phyloP scores from a whole-genome alignment of 2,888 invertebrate genomes.

The Epistrophella euchroma region DNA sequence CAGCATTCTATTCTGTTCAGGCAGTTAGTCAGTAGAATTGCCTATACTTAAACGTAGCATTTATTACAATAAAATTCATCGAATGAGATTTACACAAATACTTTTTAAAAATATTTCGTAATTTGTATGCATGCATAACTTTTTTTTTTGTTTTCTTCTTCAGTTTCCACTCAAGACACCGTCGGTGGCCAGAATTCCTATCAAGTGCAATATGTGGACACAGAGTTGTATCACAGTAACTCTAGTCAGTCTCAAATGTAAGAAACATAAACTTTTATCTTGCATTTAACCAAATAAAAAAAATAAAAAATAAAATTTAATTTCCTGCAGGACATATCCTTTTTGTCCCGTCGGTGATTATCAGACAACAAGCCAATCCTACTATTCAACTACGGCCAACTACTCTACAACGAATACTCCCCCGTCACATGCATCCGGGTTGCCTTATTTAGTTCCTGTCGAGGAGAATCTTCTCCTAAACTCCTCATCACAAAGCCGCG shows the following conservation, averaged over 20 bases:
- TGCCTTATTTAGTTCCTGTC: conserved; percentile 89
- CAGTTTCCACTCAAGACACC: conserved; percentile 83
- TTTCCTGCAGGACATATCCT: conserved; percentile 87
- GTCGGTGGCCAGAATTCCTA: conserved; percentile 83
- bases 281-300: neutral
- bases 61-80: too few relatives aligned
- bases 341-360: conserved; percentile 90
- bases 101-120: too few relatives aligned
- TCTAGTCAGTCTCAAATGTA: conserved; percentile 86
- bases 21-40: too few relatives aligned
- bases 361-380: conserved; percentile 85
- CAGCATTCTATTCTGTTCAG: too few relatives aligned
- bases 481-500: conserved; percentile 84
- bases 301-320: neutral
- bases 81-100: too few relatives aligned
- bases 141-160: neutral
- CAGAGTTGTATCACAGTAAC: conserved; percentile 87
- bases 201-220: conserved; percentile 91
- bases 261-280: conserved; percentile 74
- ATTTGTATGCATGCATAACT: too few relatives aligned
- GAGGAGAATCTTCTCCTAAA: conserved; percentile 87
- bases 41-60: too few relatives aligned
- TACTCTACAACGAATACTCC: conserved; percentile 85
- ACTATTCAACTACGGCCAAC: conserved; percentile 86
- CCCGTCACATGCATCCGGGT: conserved; percentile 83